These are phyloP conservation scores for Penelope pileata DNA, from an alignment of 2,113 vertebrate species.

Conservation along the genomic window DNA sequence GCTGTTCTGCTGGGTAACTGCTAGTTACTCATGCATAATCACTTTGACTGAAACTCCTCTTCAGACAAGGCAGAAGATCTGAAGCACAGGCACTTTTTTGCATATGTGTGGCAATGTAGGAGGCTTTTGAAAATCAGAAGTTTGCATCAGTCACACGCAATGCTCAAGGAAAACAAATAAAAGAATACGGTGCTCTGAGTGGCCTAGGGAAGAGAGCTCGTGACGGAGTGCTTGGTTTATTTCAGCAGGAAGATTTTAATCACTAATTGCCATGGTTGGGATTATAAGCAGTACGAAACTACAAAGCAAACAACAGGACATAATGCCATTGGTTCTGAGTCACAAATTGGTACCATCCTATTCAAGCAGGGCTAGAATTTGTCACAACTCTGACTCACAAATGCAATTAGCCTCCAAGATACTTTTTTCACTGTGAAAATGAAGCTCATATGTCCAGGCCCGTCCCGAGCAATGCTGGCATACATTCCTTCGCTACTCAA, in stretches of 20 bases:
- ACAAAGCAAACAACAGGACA: not conserved
- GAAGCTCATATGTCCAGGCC: not conserved
- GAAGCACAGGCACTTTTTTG: not conserved
- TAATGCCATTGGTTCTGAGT: rapidly evolving
- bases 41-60: not conserved
- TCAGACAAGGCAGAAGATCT: not conserved
- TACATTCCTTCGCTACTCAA: not conserved
- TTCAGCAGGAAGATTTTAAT: not conserved
- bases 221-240: not conserved
- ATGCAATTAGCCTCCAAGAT: not conserved
- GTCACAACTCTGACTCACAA: not conserved
- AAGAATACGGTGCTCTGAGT: not conserved
- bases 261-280: not conserved
- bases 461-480: rapidly evolving
- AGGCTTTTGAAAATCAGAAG: not conserved
- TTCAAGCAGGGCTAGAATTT: not conserved
- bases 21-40: not conserved
- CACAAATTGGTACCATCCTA: not conserved
- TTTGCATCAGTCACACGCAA: not conserved
- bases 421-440: not conserved
- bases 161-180: not conserved
- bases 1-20: not conserved
- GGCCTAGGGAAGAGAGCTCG: not conserved
- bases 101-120: not conserved
- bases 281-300: not conserved